Base-by-base conservation (phyloP, 2,113 vertebrate species). In the Henicopernis longicauda region DNA sequence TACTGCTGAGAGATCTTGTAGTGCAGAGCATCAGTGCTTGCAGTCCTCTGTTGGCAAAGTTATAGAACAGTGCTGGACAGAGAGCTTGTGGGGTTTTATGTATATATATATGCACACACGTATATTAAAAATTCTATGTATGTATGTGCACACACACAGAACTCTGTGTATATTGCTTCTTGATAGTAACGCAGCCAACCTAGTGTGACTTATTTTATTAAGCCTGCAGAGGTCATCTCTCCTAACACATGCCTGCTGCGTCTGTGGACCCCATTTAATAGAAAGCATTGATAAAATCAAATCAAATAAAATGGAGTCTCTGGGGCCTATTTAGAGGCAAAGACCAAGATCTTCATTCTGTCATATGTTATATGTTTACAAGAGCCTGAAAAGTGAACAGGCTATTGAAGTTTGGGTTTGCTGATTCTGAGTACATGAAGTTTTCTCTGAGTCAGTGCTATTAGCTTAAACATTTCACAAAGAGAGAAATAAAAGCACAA, bases 111-210 rank as follows among this genome's bases (percentile, higher is more conserved):
- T 1, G 6, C 7, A 26, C 29, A 54, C 23, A 86, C 0, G 36
- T 29, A 26, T 54, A 7, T 40, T 25, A 49, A 44, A 32, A 58
- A 12, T 2, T 47, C 3, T 38, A 0, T 57, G 3, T 25, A 0
- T 20, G 4, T 74, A 10, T 42, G 22, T 13, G 29, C 8, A 26
- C 29, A 38, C 27, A 86, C 0, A 40, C 1, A 66, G 21, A 47
- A 6, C 25, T 45, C 19, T 82, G 17, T 58, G 18, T 58, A 5
- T 23, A 8, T 62, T 88, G 14, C 40, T 72, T 21, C 62, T 47
- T 85, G 47, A 27, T 32, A 54, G 67, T 23, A 62, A 20, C 40
- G 13, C 16, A 42, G 2, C 21, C n/a, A 74, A 0, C 9, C 14
- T 6, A 2, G 40, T 76, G 36, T 57, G 44, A 4, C 21, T 66